A percentile compares a stretch with the other conserved stretches of the same genome.
Conservation (phyloP, 1,140 invertebrate species). For the Lucilia cuprina region DNA sequence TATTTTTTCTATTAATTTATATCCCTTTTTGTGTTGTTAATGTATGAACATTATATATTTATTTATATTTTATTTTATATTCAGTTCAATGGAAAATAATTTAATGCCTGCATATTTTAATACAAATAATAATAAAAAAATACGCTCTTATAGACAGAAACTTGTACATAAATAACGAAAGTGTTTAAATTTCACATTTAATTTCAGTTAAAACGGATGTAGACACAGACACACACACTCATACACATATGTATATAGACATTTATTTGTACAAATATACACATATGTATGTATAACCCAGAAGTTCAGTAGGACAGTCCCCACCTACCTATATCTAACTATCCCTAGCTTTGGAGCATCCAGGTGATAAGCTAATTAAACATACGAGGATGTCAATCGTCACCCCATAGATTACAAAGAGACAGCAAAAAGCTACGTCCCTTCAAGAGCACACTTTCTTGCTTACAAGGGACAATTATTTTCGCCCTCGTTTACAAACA, state of each 20-base stretch:
- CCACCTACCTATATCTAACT: no score
- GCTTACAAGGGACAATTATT: no score
- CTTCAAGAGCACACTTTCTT: no score
- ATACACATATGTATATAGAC: no score
- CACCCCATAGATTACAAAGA: no score
- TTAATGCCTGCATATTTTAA: neutral
- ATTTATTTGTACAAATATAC: neutral
- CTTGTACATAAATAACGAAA: neutral
- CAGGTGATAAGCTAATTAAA: no score
- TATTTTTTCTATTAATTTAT: neutral
- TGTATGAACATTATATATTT: conserved; percentile 26
- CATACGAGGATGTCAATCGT: no score
- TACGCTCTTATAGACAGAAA: neutral
- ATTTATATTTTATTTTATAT: neutral
- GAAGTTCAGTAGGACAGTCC: no score
- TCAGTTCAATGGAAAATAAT: neutral
- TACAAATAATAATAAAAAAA: neutral
- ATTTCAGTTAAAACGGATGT: neutral
- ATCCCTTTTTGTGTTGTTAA: neutral
- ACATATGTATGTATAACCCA: no score
- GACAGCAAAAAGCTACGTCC: no score
- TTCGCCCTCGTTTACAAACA: no score
- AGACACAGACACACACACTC: neutral
- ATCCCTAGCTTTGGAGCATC: no score
- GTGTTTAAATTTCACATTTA: neutral